Conservation (phyloP, 2,113 vertebrate species). For the Etheostoma cragini region DNA sequence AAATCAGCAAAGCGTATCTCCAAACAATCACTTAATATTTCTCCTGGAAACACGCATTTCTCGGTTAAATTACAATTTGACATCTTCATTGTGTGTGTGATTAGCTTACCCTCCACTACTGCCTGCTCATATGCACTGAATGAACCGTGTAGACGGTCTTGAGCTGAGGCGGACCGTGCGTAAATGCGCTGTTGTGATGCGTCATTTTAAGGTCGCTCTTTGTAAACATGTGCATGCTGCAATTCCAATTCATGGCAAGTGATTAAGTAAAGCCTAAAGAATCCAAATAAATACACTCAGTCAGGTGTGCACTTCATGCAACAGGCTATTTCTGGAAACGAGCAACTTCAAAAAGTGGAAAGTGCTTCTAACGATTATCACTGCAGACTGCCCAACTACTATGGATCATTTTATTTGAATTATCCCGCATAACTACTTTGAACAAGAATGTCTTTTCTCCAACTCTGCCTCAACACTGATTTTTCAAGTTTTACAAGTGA, state of each 20-base stretch:
- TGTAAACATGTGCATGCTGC: constrained; percentile 37
- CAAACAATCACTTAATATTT: neutral
- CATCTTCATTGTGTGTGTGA: neutral
- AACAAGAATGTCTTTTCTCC: neutral
- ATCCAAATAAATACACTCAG: neutral
- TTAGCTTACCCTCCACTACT: neutral
- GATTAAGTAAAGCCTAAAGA: neutral
- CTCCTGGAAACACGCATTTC: neutral
- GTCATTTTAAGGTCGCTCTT: constrained; percentile 32
- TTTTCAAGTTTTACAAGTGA: neutral
- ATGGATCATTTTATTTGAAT: neutral
- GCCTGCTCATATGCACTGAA: neutral
- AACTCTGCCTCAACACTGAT: neutral
- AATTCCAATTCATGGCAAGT: neutral
- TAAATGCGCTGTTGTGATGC: constrained; percentile 48
- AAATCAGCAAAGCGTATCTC: neutral
- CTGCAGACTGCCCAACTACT: neutral
- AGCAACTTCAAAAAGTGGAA: neutral
- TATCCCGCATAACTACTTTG: neutral
- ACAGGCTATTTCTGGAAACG: neutral
- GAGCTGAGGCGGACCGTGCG: constrained; percentile 4
- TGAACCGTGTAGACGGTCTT: neutral
- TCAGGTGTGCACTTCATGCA: too few species aligned
- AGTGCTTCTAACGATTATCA: neutral
- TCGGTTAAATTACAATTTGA: neutral